Evolutionary conservation across 1,140 invertebrate species (phyloP), one percentile per base, ranked within the genome.

Genomic region (Coenobita brevimanus): DNA sequence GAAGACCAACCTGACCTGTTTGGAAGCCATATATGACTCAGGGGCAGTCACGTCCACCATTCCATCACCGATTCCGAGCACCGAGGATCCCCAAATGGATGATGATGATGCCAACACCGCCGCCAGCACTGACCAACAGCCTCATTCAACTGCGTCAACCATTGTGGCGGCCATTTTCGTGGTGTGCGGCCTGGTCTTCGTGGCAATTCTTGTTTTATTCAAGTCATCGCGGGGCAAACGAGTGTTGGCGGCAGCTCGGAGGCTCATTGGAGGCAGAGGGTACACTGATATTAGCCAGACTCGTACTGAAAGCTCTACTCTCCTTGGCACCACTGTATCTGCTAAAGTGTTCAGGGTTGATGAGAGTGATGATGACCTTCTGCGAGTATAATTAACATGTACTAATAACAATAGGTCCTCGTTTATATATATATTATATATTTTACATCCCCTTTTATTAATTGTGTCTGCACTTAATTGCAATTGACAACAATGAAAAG

Each of bases 1-100:
- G 89, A 78, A 78, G 27, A 89, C 89, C 1, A 89, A 89, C 82
- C 24, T 89, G 24, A 89, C 89, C 1, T 89, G 89, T 41, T 76
- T 89, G 41, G 89, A 89, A 57, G 83, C 38, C n/a, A 81, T 89
- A 43, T 89, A 89, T 69, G 36, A 50, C 30, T 57, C n/a, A n/a
- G 85, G 62, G 15, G 38, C 46, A 17, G 15, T 24, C 73, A 62
- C 50, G 4, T 30, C 2, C 3, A n/a, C 10, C 10, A 27, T 41
- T 54, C 43, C 46, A 81, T 62, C 10, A 81, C 54, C 60, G 54
- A 27, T 36, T 21, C 36, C 30, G 17, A 33, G 17, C 1, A 57
- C 36, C 6, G 64, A 13, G 36, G 78, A 60, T 41, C 54, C 76
- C 17, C 36, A 57, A 57, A 30, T 57, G 8, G 13, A 24, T 46